Percentiles rank a stretch among this genome's conserved stretches.
These are phyloP conservation scores for Glyphotaelius pellucidus DNA, from an alignment of 2,888 invertebrate species.

Conservation along the genomic window DNA sequence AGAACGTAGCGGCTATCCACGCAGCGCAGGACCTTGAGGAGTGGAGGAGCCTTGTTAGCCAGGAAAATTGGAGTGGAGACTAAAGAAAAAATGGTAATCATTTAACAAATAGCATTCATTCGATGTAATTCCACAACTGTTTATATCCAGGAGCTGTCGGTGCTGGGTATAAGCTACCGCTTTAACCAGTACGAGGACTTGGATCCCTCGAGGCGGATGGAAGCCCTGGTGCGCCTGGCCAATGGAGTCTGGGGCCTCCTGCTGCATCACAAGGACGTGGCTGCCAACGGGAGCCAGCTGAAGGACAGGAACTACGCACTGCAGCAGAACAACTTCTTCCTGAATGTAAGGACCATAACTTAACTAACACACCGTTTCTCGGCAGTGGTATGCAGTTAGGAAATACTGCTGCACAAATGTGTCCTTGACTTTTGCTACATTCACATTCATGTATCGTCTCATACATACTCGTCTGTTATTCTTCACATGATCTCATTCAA, in stretches of 20 bases:
- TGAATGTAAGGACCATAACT: constrained; percentile 58
- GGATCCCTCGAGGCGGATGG: constrained; percentile 9
- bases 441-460: too few species aligned
- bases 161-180: constrained; percentile 59
- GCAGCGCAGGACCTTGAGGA: too few species aligned
- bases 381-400: too few species aligned
- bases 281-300: constrained; percentile 53
- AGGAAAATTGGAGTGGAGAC: too few species aligned
- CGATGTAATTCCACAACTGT: background rate
- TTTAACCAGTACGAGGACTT: constrained; percentile 58
- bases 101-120: too few species aligned
- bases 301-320: constrained; percentile 64
- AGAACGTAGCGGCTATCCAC: too few species aligned
- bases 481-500: too few species aligned
- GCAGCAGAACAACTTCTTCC: constrained; percentile 64
- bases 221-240: constrained; percentile 55
- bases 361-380: background rate
- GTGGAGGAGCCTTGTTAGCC: too few species aligned
- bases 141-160: constrained; percentile 60
- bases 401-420: too few species aligned
- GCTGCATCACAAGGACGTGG: constrained; percentile 60
- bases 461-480: too few species aligned
- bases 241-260: constrained; percentile 62
- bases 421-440: too few species aligned
- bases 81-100: too few species aligned